A percentile compares a stretch with the other conserved stretches of the same genome.
Evolutionary conservation across 2,113 vertebrate species (phyloP).

Genomic region (Castor canadensis): DNA sequence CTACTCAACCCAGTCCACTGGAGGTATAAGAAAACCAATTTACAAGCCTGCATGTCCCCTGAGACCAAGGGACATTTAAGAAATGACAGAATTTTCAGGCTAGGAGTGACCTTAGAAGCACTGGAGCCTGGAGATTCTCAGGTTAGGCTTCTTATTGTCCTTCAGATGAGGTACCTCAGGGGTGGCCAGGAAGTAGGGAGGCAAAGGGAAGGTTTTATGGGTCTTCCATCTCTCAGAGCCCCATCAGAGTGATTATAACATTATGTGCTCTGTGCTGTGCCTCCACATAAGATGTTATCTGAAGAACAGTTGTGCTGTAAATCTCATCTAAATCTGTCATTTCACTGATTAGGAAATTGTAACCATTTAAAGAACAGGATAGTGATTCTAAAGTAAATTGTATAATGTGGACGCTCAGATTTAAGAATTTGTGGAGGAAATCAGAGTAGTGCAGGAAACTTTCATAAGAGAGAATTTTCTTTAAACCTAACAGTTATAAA

Average conservation of each 20-base stretch:
- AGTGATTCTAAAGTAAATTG: background rate
- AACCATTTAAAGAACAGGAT: background rate
- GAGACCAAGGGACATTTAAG: background rate
- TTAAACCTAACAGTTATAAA: background rate
- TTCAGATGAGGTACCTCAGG: background rate
- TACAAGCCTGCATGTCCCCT: background rate
- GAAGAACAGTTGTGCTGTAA: background rate
- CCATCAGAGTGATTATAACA: constrained; percentile 3
- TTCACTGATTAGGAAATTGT: constrained; percentile 24
- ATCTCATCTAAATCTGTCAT: constrained; percentile 5
- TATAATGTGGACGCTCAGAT: background rate
- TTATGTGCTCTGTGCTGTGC: background rate
- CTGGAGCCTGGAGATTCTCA: background rate
- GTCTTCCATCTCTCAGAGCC: background rate
- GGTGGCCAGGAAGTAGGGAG: background rate
- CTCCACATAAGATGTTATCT: background rate
- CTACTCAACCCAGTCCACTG: background rate
- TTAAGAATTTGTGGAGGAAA: background rate
- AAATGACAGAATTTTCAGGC: constrained; percentile 21
- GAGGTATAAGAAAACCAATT: background rate
- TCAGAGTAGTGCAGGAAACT: background rate
- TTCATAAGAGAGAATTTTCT: background rate
- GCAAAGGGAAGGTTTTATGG: background rate
- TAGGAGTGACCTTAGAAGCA: background rate
- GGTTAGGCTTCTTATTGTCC: background rate